A percentile compares a stretch with the other conserved stretches of the same genome.
phyloP scores from a whole-genome alignment of 2,888 invertebrate species.

The Nematopogon swammerdamellus region DNA sequence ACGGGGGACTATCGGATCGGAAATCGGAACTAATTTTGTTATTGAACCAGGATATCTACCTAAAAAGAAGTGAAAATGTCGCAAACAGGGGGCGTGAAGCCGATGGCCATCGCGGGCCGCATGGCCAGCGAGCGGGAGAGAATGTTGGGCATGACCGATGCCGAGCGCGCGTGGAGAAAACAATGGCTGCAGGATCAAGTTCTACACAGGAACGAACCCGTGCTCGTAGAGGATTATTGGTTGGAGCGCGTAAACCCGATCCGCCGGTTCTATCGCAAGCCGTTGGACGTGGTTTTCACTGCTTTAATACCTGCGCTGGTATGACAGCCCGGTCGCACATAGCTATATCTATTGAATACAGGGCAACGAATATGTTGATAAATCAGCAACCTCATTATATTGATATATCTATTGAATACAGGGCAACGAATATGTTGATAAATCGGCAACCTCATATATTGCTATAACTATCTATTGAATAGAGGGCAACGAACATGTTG shows the following conservation, averaged over 20 bases:
- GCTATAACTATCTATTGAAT: no score
- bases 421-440: no score
- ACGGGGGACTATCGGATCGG: no score
- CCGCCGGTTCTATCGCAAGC: conserved; percentile 69
- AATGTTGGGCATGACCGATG: conserved; percentile 78
- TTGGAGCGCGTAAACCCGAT: conserved; percentile 71
- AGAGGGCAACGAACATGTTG: no score
- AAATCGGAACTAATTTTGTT: no score
- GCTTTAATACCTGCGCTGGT: conserved; percentile 62
- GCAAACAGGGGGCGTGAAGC: conserved; percentile 50
- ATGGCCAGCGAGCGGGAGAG: conserved; percentile 75
- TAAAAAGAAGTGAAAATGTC: conserved; percentile 24
- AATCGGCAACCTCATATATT: no score
- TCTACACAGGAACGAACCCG: conserved; percentile 69
- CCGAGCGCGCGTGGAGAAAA: conserved; percentile 79
- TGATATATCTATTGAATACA: no score
- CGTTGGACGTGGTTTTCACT: conserved; percentile 63
- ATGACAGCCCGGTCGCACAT: conserved; percentile 16
- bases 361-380: no score
- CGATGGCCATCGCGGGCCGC: conserved; percentile 75
- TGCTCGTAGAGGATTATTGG: conserved; percentile 63
- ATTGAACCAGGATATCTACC: no score
- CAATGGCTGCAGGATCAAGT: conserved; percentile 83
- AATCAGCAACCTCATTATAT: no score
- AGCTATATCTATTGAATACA: no score